These are phyloP conservation scores for Phaenicophaeus curvirostris DNA, from an alignment of 2,797 vertebrate species.

Conservation along the genomic window DNA sequence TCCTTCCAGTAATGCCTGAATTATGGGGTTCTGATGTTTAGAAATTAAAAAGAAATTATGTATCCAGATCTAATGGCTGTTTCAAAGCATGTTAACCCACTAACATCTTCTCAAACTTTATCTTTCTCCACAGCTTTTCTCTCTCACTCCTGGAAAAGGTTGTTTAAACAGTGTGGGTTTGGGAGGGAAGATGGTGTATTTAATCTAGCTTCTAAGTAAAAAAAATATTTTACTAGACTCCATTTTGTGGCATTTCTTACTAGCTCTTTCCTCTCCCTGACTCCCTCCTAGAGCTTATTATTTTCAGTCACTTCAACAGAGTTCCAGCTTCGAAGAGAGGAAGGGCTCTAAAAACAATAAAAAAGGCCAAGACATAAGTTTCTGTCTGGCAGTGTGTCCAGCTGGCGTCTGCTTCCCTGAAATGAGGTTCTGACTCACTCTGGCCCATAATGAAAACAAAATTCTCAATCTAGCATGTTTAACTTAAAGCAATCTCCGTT, in stretches of 20 bases:
- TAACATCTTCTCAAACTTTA: not conserved
- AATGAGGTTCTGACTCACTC: slow-evolving; percentile 4
- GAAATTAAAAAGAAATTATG: not conserved
- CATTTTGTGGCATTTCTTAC: not conserved
- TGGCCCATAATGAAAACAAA: not conserved
- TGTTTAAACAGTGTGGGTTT: not conserved
- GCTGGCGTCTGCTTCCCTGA: not conserved
- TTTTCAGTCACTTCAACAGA: not conserved
- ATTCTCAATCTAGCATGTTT: not conserved
- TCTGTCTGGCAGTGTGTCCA: not conserved
- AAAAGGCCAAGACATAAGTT: not conserved
- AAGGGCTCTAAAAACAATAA: not conserved
- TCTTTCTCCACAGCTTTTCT: not conserved
- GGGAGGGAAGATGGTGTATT: not conserved
- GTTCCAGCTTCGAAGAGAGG: not conserved
- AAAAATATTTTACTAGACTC: not conserved
- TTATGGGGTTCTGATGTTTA: not conserved
- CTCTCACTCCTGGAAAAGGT: not conserved
- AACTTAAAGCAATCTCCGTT: not conserved
- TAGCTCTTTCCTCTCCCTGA: not conserved
- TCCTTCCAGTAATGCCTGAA: not conserved
- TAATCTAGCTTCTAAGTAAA: not conserved
- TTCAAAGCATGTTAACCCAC: not conserved
- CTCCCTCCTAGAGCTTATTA: not conserved
- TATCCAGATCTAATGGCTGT: not conserved